Percentiles rank a stretch among this genome's conserved stretches.
phyloP scores from a whole-genome alignment of 2,797 vertebrate genomes.

The Ambastaia sidthimunki region DNA sequence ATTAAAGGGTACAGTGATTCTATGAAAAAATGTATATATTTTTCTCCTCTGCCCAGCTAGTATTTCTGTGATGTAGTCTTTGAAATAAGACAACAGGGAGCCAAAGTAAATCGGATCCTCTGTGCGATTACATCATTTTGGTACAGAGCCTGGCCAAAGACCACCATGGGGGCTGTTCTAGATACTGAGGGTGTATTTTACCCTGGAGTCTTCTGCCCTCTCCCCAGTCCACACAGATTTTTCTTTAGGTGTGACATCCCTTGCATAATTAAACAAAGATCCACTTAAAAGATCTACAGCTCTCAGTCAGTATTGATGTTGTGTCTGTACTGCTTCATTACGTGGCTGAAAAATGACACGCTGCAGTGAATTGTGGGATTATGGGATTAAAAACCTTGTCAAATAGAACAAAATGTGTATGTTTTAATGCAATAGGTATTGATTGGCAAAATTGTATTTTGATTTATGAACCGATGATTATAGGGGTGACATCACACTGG shows the following conservation, averaged over 20 bases:
- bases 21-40: conserved; percentile 52
- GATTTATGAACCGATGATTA: conserved; percentile 10
- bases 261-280: background rate
- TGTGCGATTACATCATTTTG: conserved; percentile 65
- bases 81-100: conserved; percentile 62
- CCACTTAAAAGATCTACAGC: conserved; percentile 1
- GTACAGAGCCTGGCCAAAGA: conserved; percentile 47
- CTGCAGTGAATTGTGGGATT: background rate
- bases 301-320: conserved; percentile 24
- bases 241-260: conserved; percentile 12
- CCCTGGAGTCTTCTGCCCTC: background rate
- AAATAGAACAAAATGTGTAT: background rate
- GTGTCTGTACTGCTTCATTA: conserved; percentile 13
- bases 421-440: background rate
- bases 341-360: background rate
- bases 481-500: background rate
- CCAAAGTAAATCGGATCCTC: conserved; percentile 53
- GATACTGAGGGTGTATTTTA: conserved; percentile 16
- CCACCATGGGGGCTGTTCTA: background rate
- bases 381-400: background rate
- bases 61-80: conserved; percentile 67
- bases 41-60: conserved; percentile 70
- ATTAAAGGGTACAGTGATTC: conserved; percentile 65
- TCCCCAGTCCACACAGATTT: conserved; percentile 7
- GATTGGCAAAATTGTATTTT: conserved; percentile 15